These are phyloP conservation scores for Patella caerulea DNA, from an alignment of 2,888 invertebrate species.

Conservation along the genomic window DNA sequence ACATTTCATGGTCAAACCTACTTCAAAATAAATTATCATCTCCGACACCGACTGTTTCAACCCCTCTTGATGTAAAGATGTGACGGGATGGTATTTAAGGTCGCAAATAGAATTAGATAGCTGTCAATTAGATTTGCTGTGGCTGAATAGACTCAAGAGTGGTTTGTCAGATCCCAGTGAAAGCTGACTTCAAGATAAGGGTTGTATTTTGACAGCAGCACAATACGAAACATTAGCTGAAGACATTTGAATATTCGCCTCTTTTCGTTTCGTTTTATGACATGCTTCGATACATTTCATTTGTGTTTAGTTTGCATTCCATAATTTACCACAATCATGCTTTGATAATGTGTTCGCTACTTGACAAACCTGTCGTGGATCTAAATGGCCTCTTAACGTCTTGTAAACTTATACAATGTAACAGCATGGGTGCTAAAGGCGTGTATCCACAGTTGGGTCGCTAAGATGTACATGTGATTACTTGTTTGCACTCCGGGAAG, in stretches of 20 bases:
- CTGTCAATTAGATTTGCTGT: not conserved
- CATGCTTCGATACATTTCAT: not conserved
- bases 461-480: no score
- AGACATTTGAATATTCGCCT: not conserved
- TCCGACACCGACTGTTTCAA: no score
- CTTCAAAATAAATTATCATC: no score
- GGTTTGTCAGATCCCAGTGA: not conserved
- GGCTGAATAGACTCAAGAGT: not conserved
- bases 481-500: no score
- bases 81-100: no score
- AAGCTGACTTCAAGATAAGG: not conserved
- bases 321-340: slow-evolving; percentile 1
- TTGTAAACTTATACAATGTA: no score
- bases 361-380: not conserved
- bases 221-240: no score
- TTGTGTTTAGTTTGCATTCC: not conserved
- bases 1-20: no score
- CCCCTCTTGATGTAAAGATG: no score
- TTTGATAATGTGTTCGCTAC: not conserved
- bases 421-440: no score
- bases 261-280: slow-evolving; percentile 1
- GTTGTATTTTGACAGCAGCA: no score
- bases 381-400: not conserved
- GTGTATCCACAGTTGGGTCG: no score
- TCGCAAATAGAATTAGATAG: not conserved